Evolutionary conservation across 2,797 vertebrate genomes (phyloP).

Genomic region (Carduelis carduelis): DNA sequence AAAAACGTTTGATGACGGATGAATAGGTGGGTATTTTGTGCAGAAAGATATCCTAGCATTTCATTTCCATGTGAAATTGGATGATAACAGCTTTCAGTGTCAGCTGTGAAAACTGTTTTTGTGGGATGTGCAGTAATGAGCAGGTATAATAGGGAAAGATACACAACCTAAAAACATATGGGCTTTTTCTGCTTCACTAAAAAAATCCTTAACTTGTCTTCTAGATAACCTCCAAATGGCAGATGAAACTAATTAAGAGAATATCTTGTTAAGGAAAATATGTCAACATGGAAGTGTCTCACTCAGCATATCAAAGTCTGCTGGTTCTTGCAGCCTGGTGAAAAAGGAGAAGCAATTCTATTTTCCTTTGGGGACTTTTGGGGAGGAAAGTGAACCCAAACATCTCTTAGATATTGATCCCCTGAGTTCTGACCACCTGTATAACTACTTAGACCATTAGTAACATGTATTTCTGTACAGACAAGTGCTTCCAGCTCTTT

Average conservation of each 20-base stretch:
- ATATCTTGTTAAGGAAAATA: slow-evolving; percentile 34
- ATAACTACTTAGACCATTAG: background rate
- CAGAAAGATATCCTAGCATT: slow-evolving; percentile 51
- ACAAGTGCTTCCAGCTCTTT: background rate
- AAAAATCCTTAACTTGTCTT: background rate
- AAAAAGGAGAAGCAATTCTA: background rate
- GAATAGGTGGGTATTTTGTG: slow-evolving; percentile 19
- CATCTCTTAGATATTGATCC: background rate
- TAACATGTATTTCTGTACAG: background rate
- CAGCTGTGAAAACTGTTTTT: background rate
- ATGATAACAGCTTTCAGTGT: slow-evolving; percentile 49
- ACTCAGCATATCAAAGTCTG: background rate
- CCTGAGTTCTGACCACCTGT: background rate
- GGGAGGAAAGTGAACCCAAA: slow-evolving; percentile 31
- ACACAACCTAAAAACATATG: background rate
- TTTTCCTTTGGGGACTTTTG: background rate
- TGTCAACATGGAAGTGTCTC: slow-evolving; percentile 2
- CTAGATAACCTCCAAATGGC: slow-evolving; percentile 14
- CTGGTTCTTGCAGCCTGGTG: slow-evolving; percentile 27
- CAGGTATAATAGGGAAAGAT: background rate
- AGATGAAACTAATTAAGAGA: slow-evolving; percentile 45
- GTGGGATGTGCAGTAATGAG: background rate
- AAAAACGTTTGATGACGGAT: background rate
- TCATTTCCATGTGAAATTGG: slow-evolving; percentile 58
- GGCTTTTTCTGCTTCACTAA: slow-evolving; percentile 30